Percentiles rank a stretch among this genome's conserved stretches.
Conservation (phyloP, 2,113 vertebrate genomes). For the Desmodus rotundus region DNA sequence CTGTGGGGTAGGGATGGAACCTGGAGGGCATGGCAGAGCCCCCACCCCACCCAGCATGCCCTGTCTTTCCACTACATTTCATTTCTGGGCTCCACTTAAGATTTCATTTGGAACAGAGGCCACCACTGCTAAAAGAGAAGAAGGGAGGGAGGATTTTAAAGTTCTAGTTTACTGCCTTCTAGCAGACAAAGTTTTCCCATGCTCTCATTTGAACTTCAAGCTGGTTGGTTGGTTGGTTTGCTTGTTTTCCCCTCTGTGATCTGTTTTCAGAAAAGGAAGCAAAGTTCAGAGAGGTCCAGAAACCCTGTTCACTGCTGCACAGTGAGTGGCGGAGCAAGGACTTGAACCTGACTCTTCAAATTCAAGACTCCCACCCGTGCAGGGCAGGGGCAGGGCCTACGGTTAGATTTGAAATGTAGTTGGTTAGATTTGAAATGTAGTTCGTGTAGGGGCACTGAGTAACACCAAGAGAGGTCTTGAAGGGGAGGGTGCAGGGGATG, state of each 20-base stretch:
- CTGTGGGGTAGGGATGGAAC: background rate
- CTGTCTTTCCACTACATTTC: background rate
- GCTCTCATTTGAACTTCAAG: background rate
- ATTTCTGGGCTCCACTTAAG: background rate
- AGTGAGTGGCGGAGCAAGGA: background rate
- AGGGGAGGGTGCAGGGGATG: no score
- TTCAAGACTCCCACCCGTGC: background rate
- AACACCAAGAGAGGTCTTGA: background rate
- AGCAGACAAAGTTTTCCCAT: background rate
- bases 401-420: background rate
- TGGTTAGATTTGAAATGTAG: background rate
- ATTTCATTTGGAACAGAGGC: background rate
- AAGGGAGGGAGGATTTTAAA: background rate
- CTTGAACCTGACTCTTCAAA: background rate
- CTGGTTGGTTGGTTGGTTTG: background rate
- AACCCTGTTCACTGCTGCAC: background rate
- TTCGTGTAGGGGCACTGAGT: accelerated
- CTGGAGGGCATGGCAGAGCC: background rate
- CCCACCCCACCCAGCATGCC: background rate
- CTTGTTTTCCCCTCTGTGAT: background rate
- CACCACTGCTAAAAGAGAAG: background rate
- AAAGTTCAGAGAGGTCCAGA: background rate
- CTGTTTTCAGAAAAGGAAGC: background rate
- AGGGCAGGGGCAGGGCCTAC: background rate
- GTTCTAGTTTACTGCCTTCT: background rate